phyloP scores from a whole-genome alignment of 2,888 invertebrate genomes.

The Epistrophella euchroma region DNA sequence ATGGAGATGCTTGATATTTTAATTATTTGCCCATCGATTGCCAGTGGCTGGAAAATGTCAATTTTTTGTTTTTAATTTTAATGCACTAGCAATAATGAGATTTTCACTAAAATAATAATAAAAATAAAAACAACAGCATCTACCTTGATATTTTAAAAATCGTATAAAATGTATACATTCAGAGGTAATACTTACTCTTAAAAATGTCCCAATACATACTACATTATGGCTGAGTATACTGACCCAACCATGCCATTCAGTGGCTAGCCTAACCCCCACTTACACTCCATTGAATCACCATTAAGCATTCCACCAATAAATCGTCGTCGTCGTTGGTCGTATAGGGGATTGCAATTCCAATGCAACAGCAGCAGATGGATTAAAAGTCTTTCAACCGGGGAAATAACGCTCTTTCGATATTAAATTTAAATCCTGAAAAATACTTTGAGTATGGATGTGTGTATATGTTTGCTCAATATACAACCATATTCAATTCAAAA shows the following conservation, averaged over 20 bases:
- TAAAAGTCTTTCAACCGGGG: slow-evolving; percentile 71
- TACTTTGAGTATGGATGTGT: neutral
- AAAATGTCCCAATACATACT: slow-evolving; percentile 51
- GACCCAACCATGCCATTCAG: neutral
- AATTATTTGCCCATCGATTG: slow-evolving; percentile 66
- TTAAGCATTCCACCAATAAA: slow-evolving; percentile 54
- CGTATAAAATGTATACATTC: neutral
- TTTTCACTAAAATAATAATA: slow-evolving; percentile 18
- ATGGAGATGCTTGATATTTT: slow-evolving; percentile 40
- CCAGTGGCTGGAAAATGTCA: slow-evolving; percentile 30
- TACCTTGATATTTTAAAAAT: slow-evolving; percentile 12
- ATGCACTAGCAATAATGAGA: slow-evolving; percentile 55
- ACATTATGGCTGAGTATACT: neutral
- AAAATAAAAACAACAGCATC: slow-evolving; percentile 48
- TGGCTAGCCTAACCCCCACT: slow-evolving; percentile 17
- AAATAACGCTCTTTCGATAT: slow-evolving; percentile 71
- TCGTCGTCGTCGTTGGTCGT: slow-evolving; percentile 1
- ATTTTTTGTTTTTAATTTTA: slow-evolving; percentile 41
- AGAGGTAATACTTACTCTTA: neutral
- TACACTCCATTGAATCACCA: slow-evolving; percentile 35
- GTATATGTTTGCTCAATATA: slow-evolving; percentile 34
- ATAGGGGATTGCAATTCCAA: slow-evolving; percentile 11
- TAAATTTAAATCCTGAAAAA: slow-evolving; percentile 66
- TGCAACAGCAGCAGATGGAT: slow-evolving; percentile 58
- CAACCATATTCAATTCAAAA: slow-evolving; percentile 52